A percentile compares a stretch with the other conserved stretches of the same genome.
Conservation (phyloP, 2,113 vertebrate genomes). For the Odobenus rosmarus region DNA sequence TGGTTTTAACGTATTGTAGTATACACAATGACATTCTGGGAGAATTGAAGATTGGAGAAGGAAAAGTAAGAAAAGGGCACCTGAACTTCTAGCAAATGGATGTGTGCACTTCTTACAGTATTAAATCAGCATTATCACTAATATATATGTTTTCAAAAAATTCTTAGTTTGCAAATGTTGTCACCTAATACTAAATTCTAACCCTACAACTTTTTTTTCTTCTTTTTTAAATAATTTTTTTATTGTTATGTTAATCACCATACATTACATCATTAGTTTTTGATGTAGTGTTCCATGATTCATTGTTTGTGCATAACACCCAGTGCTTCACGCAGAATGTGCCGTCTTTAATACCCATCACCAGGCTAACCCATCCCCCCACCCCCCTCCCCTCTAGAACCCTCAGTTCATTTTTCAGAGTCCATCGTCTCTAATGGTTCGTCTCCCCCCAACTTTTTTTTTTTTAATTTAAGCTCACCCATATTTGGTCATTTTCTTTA, state of each 20-base stretch:
- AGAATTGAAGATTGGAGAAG: neutral
- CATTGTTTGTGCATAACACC: no score
- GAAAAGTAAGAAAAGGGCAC: neutral
- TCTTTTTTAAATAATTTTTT: no score
- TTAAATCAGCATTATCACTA: neutral
- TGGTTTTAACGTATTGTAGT: neutral
- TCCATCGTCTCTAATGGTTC: no score
- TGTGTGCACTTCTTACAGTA: neutral
- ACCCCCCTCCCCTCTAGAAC: no score
- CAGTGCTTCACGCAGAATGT: no score
- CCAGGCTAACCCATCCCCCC: no score
- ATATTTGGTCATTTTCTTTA: neutral
- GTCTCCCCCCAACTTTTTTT: neutral
- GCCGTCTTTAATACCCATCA: no score
- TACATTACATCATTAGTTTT: no score
- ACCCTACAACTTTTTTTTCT: neutral
- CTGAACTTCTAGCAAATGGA: neutral
- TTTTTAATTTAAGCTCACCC: neutral
- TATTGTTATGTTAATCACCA: no score
- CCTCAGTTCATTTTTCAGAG: no score
- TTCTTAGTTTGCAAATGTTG: neutral
- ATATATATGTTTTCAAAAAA: neutral
- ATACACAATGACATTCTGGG: neutral
- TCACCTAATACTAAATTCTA: neutral
- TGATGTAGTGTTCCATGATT: no score